Conservation (phyloP, 2,888 invertebrate genomes). For the Euspilapteryx auroguttella region DNA sequence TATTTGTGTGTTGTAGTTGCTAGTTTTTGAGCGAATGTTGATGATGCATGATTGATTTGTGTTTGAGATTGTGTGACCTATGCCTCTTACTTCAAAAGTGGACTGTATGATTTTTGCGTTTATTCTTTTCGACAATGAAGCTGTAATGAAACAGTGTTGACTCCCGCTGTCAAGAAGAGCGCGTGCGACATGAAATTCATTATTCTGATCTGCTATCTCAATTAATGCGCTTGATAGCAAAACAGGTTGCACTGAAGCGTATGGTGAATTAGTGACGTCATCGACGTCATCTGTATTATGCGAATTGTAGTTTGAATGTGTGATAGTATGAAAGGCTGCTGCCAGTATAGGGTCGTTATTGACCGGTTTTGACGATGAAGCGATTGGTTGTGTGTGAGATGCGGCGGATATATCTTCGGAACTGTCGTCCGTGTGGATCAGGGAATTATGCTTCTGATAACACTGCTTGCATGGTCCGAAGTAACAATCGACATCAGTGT, state of each 20-base stretch:
- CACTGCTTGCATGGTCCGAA: background rate
- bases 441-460: background rate
- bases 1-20: background rate
- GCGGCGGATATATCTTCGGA: background rate
- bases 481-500: background rate
- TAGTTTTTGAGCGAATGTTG: constrained; percentile 2
- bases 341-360: background rate
- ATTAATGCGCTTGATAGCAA: background rate
- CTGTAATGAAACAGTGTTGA: constrained; percentile 6
- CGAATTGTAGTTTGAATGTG: background rate
- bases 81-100: constrained; percentile 7
- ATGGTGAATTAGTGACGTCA: background rate
- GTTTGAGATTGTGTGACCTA: constrained; percentile 5
- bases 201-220: background rate
- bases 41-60: background rate
- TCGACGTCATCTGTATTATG: background rate
- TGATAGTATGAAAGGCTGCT: background rate
- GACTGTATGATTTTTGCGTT: constrained; percentile 8
- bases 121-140: constrained; percentile 6
- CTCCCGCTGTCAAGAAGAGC: constrained; percentile 3
- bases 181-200: constrained; percentile 1
- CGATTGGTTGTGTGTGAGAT: background rate
- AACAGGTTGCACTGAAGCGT: background rate
- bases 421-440: background rate
- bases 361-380: background rate